phyloP scores from a whole-genome alignment of 1,140 invertebrate genomes.

The Aphis gossypii region DNA sequence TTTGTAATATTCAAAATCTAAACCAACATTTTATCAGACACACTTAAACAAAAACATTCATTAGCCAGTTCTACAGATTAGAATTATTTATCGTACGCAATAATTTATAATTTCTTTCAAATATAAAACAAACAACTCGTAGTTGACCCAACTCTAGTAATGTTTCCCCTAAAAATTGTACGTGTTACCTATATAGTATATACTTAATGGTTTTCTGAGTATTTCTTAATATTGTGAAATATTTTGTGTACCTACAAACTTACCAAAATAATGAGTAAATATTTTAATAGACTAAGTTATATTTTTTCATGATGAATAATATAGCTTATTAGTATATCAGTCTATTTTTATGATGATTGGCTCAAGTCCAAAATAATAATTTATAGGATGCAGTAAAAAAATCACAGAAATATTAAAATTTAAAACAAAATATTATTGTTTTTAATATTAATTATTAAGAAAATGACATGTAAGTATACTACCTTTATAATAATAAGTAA shows the following conservation, averaged over 20 bases:
- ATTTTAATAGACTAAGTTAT: neutral
- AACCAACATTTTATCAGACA: neutral
- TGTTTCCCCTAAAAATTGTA: too few relatives aligned
- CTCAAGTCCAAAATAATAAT: neutral
- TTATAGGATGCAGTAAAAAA: neutral
- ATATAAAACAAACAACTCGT: neutral
- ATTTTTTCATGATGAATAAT: neutral
- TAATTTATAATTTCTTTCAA: neutral
- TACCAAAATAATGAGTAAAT: neutral
- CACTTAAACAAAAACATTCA: neutral
- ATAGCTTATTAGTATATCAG: neutral
- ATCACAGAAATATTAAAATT: neutral
- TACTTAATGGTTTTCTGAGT: neutral
- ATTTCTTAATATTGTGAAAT: neutral
- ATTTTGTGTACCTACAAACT: neutral
- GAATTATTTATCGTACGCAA: neutral
- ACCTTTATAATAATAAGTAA: too few relatives aligned
- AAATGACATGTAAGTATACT: neutral
- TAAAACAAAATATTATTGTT: neutral
- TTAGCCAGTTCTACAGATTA: neutral
- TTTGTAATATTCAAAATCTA: neutral
- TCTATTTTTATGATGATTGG: neutral
- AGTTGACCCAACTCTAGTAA: neutral
- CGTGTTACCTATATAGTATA: neutral
- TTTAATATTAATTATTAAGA: neutral